phyloP scores from a whole-genome alignment of 2,797 vertebrate species.

The Hoplostethus atlanticus region DNA sequence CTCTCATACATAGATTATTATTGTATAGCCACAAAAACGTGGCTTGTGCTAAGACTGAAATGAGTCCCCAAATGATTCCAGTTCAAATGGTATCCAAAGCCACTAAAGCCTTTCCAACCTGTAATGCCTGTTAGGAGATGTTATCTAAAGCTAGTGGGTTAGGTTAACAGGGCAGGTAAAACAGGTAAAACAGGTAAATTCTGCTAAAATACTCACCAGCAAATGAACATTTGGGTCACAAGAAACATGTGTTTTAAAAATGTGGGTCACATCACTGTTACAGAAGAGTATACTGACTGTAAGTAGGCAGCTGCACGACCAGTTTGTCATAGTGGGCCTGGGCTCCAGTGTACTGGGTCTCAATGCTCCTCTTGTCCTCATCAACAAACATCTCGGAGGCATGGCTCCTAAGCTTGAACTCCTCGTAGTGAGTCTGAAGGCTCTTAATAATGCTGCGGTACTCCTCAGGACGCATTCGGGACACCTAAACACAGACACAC shows the following conservation, averaged over 20 bases:
- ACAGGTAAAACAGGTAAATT: no score
- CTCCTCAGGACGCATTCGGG: conserved; percentile 93
- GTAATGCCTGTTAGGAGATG: no score
- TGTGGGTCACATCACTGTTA: background rate
- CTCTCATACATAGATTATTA: no score
- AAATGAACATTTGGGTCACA: no score
- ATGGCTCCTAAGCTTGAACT: conserved; percentile 88
- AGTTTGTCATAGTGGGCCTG: conserved; percentile 90
- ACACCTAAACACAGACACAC: conserved; percentile 80
- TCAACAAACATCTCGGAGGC: conserved; percentile 93
- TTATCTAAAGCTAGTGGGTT: no score
- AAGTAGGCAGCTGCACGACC: conserved; percentile 87
- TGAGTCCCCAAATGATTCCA: no score
- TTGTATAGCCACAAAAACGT: no score
- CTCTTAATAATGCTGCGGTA: conserved; percentile 89
- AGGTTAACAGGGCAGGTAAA: background rate
- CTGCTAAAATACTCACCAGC: background rate
- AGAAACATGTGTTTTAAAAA: no score
- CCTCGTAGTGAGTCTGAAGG: conserved; percentile 92
- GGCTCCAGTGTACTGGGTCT: conserved; percentile 89
- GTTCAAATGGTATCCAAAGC: no score
- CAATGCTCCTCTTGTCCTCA: conserved; percentile 90
- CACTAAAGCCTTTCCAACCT: no score
- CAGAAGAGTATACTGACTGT: conserved; percentile 69
- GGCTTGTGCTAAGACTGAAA: no score